A percentile compares a stretch with the other conserved stretches of the same genome.
Conservation (phyloP, 1,140 invertebrate genomes). For the Lepidurus apus region DNA sequence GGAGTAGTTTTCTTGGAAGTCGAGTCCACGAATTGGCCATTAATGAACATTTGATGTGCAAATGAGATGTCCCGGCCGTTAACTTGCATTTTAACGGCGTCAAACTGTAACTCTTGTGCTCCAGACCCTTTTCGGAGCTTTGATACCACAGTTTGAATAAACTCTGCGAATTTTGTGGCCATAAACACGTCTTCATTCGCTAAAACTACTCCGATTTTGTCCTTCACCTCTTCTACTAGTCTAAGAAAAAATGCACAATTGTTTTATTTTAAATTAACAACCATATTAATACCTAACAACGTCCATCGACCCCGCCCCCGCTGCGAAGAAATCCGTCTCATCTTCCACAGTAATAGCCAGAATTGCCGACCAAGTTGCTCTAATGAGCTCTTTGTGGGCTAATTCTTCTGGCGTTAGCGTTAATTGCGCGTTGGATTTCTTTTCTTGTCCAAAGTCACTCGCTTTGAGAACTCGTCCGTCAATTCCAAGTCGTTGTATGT, state of each 20-base stretch:
- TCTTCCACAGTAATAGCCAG: constrained; percentile 68
- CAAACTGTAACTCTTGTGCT: constrained; percentile 55
- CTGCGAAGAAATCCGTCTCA: constrained; percentile 84
- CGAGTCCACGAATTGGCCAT: constrained; percentile 81
- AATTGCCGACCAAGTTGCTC: constrained; percentile 77
- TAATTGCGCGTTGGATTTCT: constrained; percentile 51
- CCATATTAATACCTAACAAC: constrained; percentile 62
- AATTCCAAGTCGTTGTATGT: constrained; percentile 64
- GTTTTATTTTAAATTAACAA: constrained; percentile 28
- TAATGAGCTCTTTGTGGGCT: constrained; percentile 54
- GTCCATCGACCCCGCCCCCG: constrained; percentile 92
- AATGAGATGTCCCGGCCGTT: constrained; percentile 83
- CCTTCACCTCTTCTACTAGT: constrained; percentile 86
- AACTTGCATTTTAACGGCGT: constrained; percentile 64
- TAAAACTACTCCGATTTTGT: constrained; percentile 66
- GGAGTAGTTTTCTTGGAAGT: constrained; percentile 57
- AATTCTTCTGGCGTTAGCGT: constrained; percentile 74
- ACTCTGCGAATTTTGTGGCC: constrained; percentile 80
- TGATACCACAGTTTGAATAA: constrained; percentile 60
- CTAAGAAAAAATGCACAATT: constrained; percentile 46
- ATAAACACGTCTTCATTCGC: constrained; percentile 90
- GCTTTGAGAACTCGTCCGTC: constrained; percentile 79
- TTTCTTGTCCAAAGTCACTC: constrained; percentile 65
- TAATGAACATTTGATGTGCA: constrained; percentile 82
- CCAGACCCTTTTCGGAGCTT: constrained; percentile 56